Percentiles rank a stretch among this genome's conserved stretches.
Evolutionary conservation across 2,797 vertebrate species (phyloP).

Genomic region (Jordanella pulchra): DNA sequence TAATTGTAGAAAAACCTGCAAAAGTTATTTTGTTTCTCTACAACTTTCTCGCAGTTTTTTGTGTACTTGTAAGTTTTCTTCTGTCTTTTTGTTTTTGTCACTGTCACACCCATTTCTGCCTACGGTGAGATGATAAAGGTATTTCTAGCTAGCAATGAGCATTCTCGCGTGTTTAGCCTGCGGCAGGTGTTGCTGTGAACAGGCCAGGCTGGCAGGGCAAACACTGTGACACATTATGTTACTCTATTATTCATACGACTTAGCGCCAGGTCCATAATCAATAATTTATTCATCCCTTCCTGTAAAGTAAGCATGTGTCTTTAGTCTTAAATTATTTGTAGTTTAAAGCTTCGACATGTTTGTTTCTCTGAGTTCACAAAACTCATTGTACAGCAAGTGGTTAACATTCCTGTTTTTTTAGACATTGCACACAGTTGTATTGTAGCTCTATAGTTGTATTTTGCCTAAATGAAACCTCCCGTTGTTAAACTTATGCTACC

Average conservation of each 20-base stretch:
- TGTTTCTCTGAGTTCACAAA: not conserved
- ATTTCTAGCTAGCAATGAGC: not conserved
- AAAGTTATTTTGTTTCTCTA: no score
- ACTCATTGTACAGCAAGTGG: not conserved
- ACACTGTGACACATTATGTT: constrained; percentile 18
- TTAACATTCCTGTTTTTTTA: not conserved
- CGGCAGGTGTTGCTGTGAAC: constrained; percentile 3
- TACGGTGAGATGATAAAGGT: no score
- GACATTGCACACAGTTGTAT: not conserved
- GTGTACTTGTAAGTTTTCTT: no score
- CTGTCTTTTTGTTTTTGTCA: no score
- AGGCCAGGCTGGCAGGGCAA: not conserved
- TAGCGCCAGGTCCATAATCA: constrained; percentile 21
- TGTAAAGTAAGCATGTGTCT: constrained; percentile 2
- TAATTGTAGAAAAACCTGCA: no score
- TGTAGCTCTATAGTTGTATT: not conserved
- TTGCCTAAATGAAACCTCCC: not conserved
- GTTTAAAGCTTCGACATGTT: not conserved
- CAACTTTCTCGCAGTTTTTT: no score
- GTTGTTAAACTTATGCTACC: not conserved
- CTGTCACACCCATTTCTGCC: no score
- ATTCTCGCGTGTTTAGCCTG: constrained; percentile 4
- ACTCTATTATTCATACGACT: constrained; percentile 44
- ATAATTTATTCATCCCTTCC: constrained; percentile 25
- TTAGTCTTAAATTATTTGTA: not conserved